Conservation (phyloP, 1,140 invertebrate genomes). For the Himalopsyche phryganea region DNA sequence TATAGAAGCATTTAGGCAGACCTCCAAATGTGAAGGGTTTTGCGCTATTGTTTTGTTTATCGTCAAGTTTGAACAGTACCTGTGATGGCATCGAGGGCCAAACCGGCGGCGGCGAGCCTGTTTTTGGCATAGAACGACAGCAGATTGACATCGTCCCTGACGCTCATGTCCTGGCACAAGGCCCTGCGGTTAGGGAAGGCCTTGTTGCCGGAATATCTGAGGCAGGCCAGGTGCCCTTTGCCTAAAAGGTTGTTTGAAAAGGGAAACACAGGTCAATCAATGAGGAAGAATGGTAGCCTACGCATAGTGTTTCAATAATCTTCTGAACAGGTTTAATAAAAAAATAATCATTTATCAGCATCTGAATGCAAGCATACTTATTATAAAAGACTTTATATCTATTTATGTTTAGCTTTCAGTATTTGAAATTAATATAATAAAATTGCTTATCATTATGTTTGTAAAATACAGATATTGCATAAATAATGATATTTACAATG, state of each 20-base stretch:
- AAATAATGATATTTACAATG: too few relatives aligned
- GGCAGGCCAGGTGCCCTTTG: constrained; percentile 69
- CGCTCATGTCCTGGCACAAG: constrained; percentile 61
- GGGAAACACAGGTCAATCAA: constrained; percentile 11
- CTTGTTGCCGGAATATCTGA: constrained; percentile 73
- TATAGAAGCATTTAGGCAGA: too few relatives aligned
- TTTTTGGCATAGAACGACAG: constrained; percentile 74
- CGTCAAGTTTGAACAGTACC: constrained; percentile 38
- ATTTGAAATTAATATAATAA: too few relatives aligned
- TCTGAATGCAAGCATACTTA: too few relatives aligned
- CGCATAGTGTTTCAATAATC: background rate
- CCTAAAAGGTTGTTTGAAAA: constrained; percentile 7
- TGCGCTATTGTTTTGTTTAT: background rate
- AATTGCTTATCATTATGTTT: too few relatives aligned
- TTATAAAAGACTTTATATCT: too few relatives aligned
- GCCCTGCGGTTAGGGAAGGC: constrained; percentile 67
- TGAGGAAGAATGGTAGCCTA: constrained; percentile 18
- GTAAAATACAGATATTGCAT: too few relatives aligned
- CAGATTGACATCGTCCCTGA: constrained; percentile 69
- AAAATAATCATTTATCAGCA: background rate
- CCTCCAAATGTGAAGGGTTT: too few relatives aligned
- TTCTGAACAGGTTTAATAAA: too few relatives aligned
- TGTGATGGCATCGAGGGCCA: constrained; percentile 48
- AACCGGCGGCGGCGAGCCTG: constrained; percentile 59
- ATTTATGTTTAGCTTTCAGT: too few relatives aligned